Evolutionary conservation across 2,797 vertebrate species (phyloP).

Genomic region (Danio choprae): DNA sequence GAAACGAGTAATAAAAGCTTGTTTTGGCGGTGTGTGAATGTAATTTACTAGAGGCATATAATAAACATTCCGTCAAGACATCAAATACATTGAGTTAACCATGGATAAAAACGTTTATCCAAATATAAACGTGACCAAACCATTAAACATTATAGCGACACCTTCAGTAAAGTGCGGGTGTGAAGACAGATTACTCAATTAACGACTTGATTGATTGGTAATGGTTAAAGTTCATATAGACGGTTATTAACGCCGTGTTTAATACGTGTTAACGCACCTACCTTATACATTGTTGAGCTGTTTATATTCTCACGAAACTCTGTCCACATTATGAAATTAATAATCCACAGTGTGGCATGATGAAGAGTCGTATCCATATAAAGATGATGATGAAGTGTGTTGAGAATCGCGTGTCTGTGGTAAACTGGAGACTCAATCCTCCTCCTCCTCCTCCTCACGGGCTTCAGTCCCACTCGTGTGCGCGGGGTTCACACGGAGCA

Average conservation of each 20-base stretch:
- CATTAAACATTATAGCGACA: too few species aligned
- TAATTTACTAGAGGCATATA: too few species aligned
- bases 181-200: too few species aligned
- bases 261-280: conserved; percentile 5
- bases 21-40: too few species aligned
- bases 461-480: neutral
- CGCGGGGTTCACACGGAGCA: neutral
- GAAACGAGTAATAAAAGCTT: too few species aligned
- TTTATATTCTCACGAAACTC: neutral
- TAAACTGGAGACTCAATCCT: neutral
- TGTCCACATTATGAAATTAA: neutral
- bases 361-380: neutral
- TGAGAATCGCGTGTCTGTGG: neutral
- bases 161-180: too few species aligned
- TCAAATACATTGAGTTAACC: too few species aligned
- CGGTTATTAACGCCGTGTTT: neutral
- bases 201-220: neutral
- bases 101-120: too few species aligned
- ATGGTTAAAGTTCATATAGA: neutral
- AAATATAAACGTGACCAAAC: too few species aligned
- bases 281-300: conserved; percentile 6
- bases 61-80: too few species aligned
- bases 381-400: neutral
- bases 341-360: conserved; percentile 21
- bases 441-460: neutral